These are phyloP conservation scores for Mugil cephalus DNA, from an alignment of 2,113 vertebrate genomes.

Conservation along the genomic window DNA sequence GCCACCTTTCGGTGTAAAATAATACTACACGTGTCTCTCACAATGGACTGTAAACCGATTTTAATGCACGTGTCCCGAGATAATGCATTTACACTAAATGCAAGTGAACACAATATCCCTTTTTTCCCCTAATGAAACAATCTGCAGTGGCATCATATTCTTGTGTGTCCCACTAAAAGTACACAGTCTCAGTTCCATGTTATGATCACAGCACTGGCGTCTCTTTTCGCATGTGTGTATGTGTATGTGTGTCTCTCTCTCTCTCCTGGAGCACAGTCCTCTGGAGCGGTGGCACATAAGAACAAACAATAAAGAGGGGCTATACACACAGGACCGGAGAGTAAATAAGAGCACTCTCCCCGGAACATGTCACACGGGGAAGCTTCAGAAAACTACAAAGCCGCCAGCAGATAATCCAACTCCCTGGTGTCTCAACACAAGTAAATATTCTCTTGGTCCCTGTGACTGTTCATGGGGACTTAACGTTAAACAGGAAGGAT, in stretches of 20 bases:
- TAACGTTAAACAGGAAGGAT: conserved; percentile 80
- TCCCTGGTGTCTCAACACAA: conserved; percentile 75
- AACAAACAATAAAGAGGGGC: conserved; percentile 79
- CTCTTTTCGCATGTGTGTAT: background rate
- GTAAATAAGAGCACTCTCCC: conserved; percentile 80
- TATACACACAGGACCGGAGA: conserved; percentile 78
- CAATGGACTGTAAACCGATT: background rate
- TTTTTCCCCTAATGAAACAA: background rate
- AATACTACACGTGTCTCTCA: conserved; percentile 31
- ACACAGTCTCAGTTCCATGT: conserved; percentile 40
- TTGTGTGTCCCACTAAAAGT: conserved; percentile 40
- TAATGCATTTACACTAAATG: conserved; percentile 7
- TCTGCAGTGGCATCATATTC: conserved; percentile 28
- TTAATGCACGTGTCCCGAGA: conserved; percentile 1
- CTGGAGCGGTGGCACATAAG: conserved; percentile 75
- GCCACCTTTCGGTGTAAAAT: conserved; percentile 90
- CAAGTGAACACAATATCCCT: conserved; percentile 6
- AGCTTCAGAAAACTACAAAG: conserved; percentile 82
- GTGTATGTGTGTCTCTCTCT: conserved; percentile 11
- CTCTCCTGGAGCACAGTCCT: conserved; percentile 55
- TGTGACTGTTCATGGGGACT: conserved; percentile 81
- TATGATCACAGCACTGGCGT: conserved; percentile 55
- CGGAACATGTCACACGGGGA: conserved; percentile 78
- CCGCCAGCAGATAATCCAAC: conserved; percentile 81
- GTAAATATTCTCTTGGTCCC: conserved; percentile 84